Base-by-base conservation (phyloP, 2,888 invertebrate species). In the Troilus luridus region DNA sequence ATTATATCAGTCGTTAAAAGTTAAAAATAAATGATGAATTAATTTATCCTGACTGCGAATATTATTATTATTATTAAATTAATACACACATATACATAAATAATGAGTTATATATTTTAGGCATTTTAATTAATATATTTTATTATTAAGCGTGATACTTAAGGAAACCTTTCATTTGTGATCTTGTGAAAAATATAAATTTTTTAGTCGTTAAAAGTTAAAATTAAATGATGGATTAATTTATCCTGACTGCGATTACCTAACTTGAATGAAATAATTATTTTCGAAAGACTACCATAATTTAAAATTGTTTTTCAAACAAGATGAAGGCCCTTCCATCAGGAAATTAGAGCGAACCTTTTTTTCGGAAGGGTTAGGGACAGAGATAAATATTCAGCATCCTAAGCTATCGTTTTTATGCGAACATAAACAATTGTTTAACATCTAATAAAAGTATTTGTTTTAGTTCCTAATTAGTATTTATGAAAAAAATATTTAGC, bases 281-380 rank as follows among this genome's bases (percentile, higher is more conserved):
- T 64, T 64, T 64, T 24, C 64, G n/a, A 11, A 24, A 2, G 64
- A 10, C 64, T 64, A 64, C n/a, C 64, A 64, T 64, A n/a, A 77
- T 77, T 77, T 41, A 41, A 77, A 77, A 77, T 77, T 77, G 72
- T 77, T 77, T 77, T 77, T 77, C 7, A 77, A 41, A 41, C 72
- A 77, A 77, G 72, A 41, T 77, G 72, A 77, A 27, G 17, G 17
- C 27, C 27, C 72, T 77, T 77, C 41, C 72, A 77, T 77, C 72
- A 77, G 72, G 72, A 77, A 77, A 77, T 77, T 77, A 77, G 72
- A 14, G 17, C 3, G 27, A 77, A 77, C 17, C 67, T 77, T 77
- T 77, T 77, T 41, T 77, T 77, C 7, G 11, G 19, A 41, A 41
- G 41, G 19, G 64, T 10, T 11, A 21, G 41, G 19, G 41, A 9